Percentiles rank a stretch among this genome's conserved stretches.
phyloP scores from a whole-genome alignment of 2,888 invertebrate species.

The Timandra comae region DNA sequence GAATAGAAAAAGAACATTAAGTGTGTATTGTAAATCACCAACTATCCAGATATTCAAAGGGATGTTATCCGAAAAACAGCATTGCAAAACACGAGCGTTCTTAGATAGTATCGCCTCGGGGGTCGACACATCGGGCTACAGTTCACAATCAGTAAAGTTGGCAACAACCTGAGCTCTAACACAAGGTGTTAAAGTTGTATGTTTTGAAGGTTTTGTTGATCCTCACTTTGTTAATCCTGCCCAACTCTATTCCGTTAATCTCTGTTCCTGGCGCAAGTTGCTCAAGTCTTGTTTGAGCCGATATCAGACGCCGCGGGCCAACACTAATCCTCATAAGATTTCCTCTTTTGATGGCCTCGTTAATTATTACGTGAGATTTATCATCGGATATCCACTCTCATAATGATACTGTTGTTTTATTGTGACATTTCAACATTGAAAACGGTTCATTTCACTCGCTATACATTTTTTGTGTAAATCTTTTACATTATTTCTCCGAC shows the following conservation, averaged over 20 bases:
- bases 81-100: constrained; percentile 6
- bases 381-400: background rate
- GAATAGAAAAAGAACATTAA: too few relatives aligned
- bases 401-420: too few relatives aligned
- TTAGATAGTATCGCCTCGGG: constrained; percentile 9
- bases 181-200: constrained; percentile 19
- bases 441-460: too few relatives aligned
- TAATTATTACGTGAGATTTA: constrained; percentile 37
- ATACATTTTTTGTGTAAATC: too few relatives aligned
- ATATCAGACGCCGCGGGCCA: constrained; percentile 35
- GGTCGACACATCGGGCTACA: constrained; percentile 2
- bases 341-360: constrained; percentile 42
- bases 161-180: constrained; percentile 12
- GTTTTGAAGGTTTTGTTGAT: constrained; percentile 25
- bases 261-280: constrained; percentile 42
- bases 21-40: too few relatives aligned
- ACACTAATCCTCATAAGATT: constrained; percentile 46
- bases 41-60: too few relatives aligned
- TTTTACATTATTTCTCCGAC: too few relatives aligned
- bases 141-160: constrained; percentile 1
- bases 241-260: constrained; percentile 52
- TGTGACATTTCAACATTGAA: too few relatives aligned
- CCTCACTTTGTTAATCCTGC: constrained; percentile 35
- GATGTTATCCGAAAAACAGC: constrained; percentile 4
- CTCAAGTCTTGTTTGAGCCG: constrained; percentile 40